Conservation (phyloP, 2,113 vertebrate genomes). For the Nesogale talazaci region DNA sequence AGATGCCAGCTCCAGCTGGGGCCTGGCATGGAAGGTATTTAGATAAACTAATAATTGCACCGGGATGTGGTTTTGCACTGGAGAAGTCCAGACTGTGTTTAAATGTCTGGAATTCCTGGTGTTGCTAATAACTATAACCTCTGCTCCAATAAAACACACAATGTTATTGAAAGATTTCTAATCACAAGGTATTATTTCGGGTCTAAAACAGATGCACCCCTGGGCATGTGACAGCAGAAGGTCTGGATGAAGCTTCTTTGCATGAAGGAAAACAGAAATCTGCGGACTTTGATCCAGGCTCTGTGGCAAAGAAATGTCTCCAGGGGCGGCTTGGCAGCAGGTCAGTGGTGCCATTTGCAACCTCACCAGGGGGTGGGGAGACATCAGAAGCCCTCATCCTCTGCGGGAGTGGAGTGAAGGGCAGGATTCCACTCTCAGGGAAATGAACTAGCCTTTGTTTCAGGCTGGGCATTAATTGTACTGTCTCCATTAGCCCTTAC, state of each 20-base stretch:
- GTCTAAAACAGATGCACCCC: constrained; percentile 84
- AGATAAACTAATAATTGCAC: constrained; percentile 87
- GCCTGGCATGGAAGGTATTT: constrained; percentile 83
- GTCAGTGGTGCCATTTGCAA: neutral
- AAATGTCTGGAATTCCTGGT: constrained; percentile 87
- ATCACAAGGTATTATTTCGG: constrained; percentile 87
- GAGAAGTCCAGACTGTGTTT: constrained; percentile 86
- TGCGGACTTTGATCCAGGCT: constrained; percentile 70
- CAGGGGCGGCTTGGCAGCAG: neutral
- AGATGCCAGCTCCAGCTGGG: constrained; percentile 78
- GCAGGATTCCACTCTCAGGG: neutral
- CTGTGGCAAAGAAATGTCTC: constrained; percentile 44
- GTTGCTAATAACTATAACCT: constrained; percentile 88
- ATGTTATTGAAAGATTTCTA: constrained; percentile 85
- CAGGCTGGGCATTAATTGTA: neutral
- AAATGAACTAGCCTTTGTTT: neutral
- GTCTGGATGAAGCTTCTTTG: constrained; percentile 82
- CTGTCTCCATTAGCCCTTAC: neutral
- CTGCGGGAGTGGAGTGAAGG: neutral
- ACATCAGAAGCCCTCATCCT: neutral
- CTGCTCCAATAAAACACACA: constrained; percentile 86
- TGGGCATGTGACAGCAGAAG: constrained; percentile 82
- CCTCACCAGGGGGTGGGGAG: neutral
- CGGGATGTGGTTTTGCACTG: constrained; percentile 86
- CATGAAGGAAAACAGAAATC: constrained; percentile 77